Evolutionary conservation across 2,113 vertebrate species (phyloP).

Genomic region (Orientallactaga bullata): DNA sequence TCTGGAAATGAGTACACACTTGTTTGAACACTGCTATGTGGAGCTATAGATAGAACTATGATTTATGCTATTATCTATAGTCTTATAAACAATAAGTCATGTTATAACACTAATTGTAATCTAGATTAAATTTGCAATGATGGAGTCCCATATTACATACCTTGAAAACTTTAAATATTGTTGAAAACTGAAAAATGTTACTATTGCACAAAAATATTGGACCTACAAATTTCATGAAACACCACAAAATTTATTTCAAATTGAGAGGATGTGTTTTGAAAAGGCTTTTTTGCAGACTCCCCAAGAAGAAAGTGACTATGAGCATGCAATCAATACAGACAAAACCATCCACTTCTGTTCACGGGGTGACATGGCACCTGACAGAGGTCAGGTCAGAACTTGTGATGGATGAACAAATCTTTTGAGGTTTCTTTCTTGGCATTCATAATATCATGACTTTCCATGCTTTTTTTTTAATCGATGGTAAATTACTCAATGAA

Average conservation of each 20-base stretch:
- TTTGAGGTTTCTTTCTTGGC: not conserved
- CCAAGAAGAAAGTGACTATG: not conserved
- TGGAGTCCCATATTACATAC: not conserved
- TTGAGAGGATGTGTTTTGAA: not conserved
- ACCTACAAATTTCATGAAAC: not conserved
- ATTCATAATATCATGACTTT: not conserved
- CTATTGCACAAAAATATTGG: not conserved
- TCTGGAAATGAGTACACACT: not conserved
- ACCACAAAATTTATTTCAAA: not conserved
- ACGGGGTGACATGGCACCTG: not conserved
- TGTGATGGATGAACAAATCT: not conserved
- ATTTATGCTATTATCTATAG: not conserved
- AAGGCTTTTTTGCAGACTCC: not conserved
- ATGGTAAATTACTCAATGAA: not conserved
- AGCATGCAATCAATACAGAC: not conserved
- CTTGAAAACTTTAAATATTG: not conserved
- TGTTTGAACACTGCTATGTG: constrained; percentile 14
- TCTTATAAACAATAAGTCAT: not conserved
- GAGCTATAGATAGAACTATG: not conserved
- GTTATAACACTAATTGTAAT: constrained; percentile 13
- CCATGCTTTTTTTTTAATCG: not conserved
- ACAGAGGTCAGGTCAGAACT: not conserved
- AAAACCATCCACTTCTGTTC: not conserved
- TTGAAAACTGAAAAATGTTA: constrained; percentile 2
- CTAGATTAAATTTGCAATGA: not conserved